Evolutionary conservation across 2,797 vertebrate genomes (phyloP).

Genomic region (Aulostomus chinensis): DNA sequence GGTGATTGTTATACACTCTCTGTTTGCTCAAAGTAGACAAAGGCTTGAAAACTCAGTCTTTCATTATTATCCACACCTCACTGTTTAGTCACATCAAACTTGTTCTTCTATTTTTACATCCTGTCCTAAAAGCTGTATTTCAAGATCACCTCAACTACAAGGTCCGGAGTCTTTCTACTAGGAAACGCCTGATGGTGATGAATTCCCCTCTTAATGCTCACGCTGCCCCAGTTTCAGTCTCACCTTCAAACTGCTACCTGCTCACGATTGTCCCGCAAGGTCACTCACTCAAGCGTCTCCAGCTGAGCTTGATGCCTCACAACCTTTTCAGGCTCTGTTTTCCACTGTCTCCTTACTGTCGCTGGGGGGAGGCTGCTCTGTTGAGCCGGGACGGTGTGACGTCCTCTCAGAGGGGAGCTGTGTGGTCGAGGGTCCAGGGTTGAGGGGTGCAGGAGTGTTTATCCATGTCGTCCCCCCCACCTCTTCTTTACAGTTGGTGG

Average conservation of each 20-base stretch:
- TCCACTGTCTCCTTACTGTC: constrained; percentile 20
- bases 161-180: constrained; percentile 11
- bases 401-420: constrained; percentile 35
- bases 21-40: too few relatives aligned
- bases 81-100: not conserved
- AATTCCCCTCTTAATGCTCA: constrained; percentile 45
- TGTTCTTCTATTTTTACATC: constrained; percentile 7
- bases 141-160: constrained; percentile 20
- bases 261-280: constrained; percentile 31
- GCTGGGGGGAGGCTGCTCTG: constrained; percentile 35
- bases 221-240: constrained; percentile 56
- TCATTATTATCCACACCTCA: not conserved
- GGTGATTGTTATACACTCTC: too few relatives aligned
- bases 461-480: too few relatives aligned
- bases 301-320: constrained; percentile 29
- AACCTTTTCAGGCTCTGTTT: constrained; percentile 34
- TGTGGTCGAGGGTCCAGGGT: constrained; percentile 13
- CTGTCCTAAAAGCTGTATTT: constrained; percentile 1
- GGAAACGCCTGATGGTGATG: constrained; percentile 32
- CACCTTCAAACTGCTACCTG: constrained; percentile 41
- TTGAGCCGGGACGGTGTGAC: constrained; percentile 39
- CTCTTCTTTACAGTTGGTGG: too few relatives aligned
- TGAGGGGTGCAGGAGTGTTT: not conserved
- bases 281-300: constrained; percentile 39
- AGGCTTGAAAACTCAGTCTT: not conserved